phyloP scores from a whole-genome alignment of 2,797 vertebrate genomes.

The Sebastolobus altivelis region DNA sequence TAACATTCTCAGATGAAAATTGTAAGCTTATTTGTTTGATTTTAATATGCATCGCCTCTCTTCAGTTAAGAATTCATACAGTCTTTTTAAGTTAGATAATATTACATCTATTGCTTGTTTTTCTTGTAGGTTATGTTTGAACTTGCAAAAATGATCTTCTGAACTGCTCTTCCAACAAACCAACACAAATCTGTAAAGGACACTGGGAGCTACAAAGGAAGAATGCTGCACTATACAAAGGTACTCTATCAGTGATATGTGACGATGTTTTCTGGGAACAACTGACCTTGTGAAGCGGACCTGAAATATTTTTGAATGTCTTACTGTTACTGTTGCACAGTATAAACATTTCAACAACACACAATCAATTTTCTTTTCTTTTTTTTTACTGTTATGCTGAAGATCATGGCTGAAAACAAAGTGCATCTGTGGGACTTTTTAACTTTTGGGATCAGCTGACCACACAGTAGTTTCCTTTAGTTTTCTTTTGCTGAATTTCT shows the following conservation, averaged over 20 bases:
- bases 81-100: background rate
- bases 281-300: background rate
- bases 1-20: background rate
- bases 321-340: slow-evolving; percentile 25
- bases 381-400: background rate
- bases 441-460: slow-evolving; percentile 1
- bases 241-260: slow-evolving; percentile 13
- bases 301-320: slow-evolving; percentile 27
- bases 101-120: slow-evolving; percentile 46
- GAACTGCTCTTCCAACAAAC: slow-evolving; percentile 54
- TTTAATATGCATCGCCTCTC: background rate
- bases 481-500: background rate
- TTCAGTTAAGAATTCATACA: background rate
- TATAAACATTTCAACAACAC: slow-evolving; percentile 1
- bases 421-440: background rate
- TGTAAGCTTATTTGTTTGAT: background rate
- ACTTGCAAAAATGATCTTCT: slow-evolving; percentile 93
- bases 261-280: slow-evolving; percentile 12
- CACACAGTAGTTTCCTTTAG: background rate
- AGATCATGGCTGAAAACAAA: background rate
- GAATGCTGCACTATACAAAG: slow-evolving; percentile 27
- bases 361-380: background rate
- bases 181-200: slow-evolving; percentile 10
- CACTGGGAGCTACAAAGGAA: slow-evolving; percentile 2
- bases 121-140: slow-evolving; percentile 94